phyloP scores from a whole-genome alignment of 2,888 invertebrate genomes.

The Microctonus aethiopoides region DNA sequence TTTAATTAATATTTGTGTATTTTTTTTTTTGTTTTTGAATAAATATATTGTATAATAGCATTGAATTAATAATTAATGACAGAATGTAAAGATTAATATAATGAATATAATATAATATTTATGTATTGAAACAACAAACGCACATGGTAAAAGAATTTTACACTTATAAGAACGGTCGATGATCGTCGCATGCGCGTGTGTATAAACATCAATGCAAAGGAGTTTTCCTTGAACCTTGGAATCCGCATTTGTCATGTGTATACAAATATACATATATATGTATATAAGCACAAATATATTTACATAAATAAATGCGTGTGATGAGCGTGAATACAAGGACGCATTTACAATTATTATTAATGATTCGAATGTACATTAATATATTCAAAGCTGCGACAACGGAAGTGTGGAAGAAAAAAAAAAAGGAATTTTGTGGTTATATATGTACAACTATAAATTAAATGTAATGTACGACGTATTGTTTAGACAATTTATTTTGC shows the following conservation, averaged over 20 bases:
- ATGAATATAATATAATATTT: neutral
- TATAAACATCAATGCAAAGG: constrained; percentile 41
- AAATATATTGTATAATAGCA: too few relatives aligned
- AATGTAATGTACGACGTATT: neutral
- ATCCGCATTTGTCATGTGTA: neutral
- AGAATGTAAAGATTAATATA: neutral
- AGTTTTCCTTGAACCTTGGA: constrained; percentile 64
- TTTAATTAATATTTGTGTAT: too few relatives aligned
- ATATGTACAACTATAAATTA: neutral
- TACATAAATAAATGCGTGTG: neutral
- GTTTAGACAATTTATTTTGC: neutral
- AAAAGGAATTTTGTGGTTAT: neutral
- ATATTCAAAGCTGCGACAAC: neutral
- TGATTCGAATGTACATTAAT: constrained; percentile 1
- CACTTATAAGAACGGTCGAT: constrained; percentile 23
- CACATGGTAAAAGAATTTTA: constrained; percentile 8
- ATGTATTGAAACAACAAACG: constrained; percentile 25
- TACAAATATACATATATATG: neutral
- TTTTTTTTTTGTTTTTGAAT: too few relatives aligned
- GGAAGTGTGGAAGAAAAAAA: constrained; percentile 9
- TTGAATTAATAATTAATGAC: neutral
- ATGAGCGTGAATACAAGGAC: constrained; percentile 7
- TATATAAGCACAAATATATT: neutral
- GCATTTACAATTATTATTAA: constrained; percentile 29
- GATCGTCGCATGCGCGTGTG: constrained; percentile 12